A percentile compares a stretch with the other conserved stretches of the same genome.
phyloP scores from a whole-genome alignment of 2,113 vertebrate species.

The Nesoenas mayeri region DNA sequence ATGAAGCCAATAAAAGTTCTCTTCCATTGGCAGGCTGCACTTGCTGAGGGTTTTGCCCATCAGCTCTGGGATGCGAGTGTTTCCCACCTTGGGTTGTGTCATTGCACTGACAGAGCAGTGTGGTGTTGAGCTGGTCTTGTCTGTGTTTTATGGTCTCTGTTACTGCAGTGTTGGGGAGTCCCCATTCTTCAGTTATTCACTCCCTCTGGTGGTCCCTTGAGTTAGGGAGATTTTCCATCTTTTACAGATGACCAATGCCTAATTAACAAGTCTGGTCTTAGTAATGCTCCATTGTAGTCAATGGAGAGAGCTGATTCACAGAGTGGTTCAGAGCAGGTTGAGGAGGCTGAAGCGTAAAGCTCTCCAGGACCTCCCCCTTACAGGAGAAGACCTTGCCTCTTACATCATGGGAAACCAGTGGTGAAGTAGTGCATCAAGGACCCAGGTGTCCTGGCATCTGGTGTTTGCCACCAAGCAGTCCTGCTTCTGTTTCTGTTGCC shows the following conservation, averaged over 20 bases:
- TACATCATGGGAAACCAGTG: background rate
- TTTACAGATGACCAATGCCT: accelerated
- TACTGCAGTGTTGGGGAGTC: background rate
- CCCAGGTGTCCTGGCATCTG: background rate
- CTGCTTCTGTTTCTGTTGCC: background rate
- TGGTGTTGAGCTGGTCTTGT: background rate
- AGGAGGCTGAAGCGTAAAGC: background rate
- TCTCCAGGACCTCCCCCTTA: background rate
- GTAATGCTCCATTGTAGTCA: background rate
- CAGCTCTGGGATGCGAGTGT: accelerated
- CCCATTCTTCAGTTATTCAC: background rate
- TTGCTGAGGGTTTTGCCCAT: background rate
- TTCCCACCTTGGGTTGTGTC: background rate
- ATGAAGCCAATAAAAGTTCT: background rate
- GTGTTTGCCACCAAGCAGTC: background rate
- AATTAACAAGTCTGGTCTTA: background rate
- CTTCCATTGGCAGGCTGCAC: background rate
- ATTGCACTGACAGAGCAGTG: accelerated
- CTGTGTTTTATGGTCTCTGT: background rate
- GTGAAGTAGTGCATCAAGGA: background rate
- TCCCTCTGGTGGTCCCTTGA: background rate
- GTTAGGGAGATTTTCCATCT: background rate
- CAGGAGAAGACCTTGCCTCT: background rate
- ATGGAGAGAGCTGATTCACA: background rate
- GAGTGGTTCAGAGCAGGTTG: background rate